phyloP scores from a whole-genome alignment of 2,113 vertebrate species.

The Trichechus manatus region DNA sequence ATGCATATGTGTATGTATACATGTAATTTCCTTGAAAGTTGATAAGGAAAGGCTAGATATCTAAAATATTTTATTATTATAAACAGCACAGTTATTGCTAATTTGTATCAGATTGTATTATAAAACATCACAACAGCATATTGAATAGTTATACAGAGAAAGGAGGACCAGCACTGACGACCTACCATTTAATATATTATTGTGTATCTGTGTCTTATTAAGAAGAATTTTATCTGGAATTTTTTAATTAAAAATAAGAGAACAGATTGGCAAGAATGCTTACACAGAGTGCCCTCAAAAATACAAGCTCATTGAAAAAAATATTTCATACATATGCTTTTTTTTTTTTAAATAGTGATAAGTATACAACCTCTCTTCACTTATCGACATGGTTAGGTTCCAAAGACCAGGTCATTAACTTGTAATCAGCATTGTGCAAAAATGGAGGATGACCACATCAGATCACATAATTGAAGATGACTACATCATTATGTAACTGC shows the following conservation, averaged over 20 bases:
- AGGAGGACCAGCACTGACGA: not conserved
- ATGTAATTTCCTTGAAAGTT: not conserved
- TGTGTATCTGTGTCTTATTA: not conserved
- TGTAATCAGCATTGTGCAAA: too few relatives aligned
- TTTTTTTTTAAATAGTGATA: too few relatives aligned
- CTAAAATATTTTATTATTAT: not conserved
- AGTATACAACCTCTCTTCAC: too few relatives aligned
- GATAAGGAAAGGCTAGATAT: not conserved
- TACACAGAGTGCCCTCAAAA: not conserved
- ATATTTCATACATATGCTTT: not conserved
- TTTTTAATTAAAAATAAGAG: not conserved
- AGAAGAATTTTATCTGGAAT: not conserved
- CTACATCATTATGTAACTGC: too few relatives aligned
- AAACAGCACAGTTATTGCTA: not conserved
- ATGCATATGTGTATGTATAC: not conserved
- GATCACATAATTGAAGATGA: too few relatives aligned
- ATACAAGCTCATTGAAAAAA: not conserved
- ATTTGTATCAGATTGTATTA: not conserved
- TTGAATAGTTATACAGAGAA: not conserved
- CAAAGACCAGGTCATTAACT: too few relatives aligned
- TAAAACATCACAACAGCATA: not conserved
- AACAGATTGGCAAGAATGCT: not conserved
- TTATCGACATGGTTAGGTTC: too few relatives aligned
- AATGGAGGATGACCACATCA: too few relatives aligned
- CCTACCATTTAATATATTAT: not conserved